Evolutionary conservation across 2,888 invertebrate genomes (phyloP).

Genomic region (Pristionchus exspectatus): DNA sequence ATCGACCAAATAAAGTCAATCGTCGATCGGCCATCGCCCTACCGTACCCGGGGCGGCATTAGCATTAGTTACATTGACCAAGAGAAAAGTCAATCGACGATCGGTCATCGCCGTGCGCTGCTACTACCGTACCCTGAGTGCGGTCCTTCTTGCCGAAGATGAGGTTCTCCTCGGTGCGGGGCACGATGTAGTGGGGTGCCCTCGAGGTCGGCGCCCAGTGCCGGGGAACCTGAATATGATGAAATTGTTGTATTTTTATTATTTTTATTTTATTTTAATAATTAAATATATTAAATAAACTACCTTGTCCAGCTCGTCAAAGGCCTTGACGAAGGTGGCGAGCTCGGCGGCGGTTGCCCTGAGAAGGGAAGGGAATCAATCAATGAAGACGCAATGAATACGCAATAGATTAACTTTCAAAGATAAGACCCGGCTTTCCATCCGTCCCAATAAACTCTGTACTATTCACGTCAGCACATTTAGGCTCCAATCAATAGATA

Average conservation of each 20-base stretch:
- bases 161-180: conserved; percentile 76
- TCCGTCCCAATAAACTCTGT: background rate
- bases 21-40: background rate
- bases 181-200: conserved; percentile 78
- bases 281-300: background rate
- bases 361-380: background rate
- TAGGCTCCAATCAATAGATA: background rate
- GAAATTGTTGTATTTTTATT: background rate
- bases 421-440: background rate
- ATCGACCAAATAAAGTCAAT: background rate
- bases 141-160: conserved; percentile 79
- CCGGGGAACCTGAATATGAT: conserved; percentile 50
- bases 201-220: conserved; percentile 67
- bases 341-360: conserved; percentile 77
- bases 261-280: no score
- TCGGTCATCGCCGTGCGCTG: background rate
- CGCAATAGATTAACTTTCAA: background rate
- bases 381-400: background rate
- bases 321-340: conserved; percentile 70
- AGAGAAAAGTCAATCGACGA: background rate
- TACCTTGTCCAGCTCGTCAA: conserved; percentile 65
- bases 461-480: background rate
- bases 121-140: conserved; percentile 65
- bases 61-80: no score
- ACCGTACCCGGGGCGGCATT: conserved; percentile 67